These are phyloP conservation scores for Epizoanthus ramosus DNA, from an alignment of 92 coral and sea anemone genomes.

Conservation along the genomic window DNA sequence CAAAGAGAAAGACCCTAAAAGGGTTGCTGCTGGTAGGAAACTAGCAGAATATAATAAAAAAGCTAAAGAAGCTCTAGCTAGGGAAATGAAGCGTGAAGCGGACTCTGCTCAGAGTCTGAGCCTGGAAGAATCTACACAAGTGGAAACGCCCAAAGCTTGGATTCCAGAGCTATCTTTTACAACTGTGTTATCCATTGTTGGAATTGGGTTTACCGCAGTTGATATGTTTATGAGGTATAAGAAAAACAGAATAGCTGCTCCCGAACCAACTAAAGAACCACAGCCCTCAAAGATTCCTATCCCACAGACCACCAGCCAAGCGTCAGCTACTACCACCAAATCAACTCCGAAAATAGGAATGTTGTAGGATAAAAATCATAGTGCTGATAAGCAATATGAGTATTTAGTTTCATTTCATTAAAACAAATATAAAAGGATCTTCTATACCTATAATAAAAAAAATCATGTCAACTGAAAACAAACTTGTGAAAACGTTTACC, in stretches of 20 bases:
- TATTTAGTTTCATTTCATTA: no score
- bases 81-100: no score
- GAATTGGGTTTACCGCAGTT: conserved; percentile 58
- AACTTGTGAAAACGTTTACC: conserved; percentile 52
- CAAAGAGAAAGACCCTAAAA: no score
- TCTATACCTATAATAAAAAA: background rate
- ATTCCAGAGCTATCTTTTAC: no score
- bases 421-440: conserved; percentile 36
- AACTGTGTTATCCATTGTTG: no score
- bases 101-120: no score
- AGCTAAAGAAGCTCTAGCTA: no score
- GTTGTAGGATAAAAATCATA: conserved; percentile 1
- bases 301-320: background rate
- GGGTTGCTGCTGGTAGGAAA: no score
- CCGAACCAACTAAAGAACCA: conserved; percentile 4
- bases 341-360: conserved; percentile 57
- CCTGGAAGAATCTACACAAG: no score
- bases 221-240: conserved; percentile 59
- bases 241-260: conserved; percentile 1
- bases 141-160: no score
- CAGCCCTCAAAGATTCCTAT: conserved; percentile 50
- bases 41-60: no score
- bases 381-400: no score
- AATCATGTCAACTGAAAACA: conserved; percentile 43
- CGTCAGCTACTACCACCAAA: background rate